phyloP scores from a whole-genome alignment of 2,888 invertebrate species.

The Uloborus plumipes region DNA sequence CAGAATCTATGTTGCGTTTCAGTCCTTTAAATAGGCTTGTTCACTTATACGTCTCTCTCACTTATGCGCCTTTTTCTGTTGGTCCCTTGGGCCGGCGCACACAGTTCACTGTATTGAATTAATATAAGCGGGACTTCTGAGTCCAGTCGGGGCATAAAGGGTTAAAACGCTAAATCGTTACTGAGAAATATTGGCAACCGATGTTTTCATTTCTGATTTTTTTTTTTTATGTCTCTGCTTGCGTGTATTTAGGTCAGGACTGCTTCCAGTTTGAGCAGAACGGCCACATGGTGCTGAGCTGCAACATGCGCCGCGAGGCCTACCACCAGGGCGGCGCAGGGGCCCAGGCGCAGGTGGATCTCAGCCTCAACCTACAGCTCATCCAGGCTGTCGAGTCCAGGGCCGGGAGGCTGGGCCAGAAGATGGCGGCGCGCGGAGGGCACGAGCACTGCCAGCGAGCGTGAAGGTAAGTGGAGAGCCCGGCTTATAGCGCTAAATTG shows the following conservation, averaged over 20 bases:
- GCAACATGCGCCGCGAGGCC: constrained; percentile 61
- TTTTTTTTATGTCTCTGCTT: too few species aligned
- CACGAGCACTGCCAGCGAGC: constrained; percentile 49
- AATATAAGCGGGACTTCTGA: too few species aligned
- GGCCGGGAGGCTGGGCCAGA: constrained; percentile 47
- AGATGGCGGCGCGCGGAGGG: constrained; percentile 39
- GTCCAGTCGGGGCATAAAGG: too few species aligned
- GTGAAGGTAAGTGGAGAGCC: background rate
- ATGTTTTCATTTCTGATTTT: background rate
- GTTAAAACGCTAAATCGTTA: too few species aligned
- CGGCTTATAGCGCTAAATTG: too few species aligned
- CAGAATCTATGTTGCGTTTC: too few species aligned
- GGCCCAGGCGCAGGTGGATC: constrained; percentile 53
- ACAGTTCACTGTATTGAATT: too few species aligned
- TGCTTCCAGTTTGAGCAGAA: constrained; percentile 64
- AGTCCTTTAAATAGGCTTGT: too few species aligned
- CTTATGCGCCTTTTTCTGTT: too few species aligned
- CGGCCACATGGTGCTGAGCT: constrained; percentile 62
- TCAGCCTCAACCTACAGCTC: constrained; percentile 62
- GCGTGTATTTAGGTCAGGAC: constrained; percentile 53
- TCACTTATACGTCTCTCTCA: too few species aligned
- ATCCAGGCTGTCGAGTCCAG: constrained; percentile 58
- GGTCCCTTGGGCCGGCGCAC: too few species aligned
- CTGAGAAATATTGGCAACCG: background rate
- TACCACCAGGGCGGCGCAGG: constrained; percentile 23